Evolutionary conservation across 2,888 invertebrate species (phyloP), one percentile per base, ranked within the genome.

Genomic region (Cephus spinipes): DNA sequence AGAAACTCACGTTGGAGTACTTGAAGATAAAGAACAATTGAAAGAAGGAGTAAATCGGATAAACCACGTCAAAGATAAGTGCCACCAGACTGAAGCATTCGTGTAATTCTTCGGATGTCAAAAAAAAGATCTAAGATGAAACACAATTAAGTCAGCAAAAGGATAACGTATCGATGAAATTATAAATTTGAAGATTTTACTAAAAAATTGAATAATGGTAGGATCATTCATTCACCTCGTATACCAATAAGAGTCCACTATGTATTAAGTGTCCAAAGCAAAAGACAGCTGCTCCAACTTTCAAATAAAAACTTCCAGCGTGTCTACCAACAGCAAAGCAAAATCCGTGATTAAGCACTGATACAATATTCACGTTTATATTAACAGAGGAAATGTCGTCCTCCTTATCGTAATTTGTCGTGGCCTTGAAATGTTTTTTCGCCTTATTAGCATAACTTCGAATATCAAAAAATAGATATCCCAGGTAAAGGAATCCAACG

Each of bases 21-120:
- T 96, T 96, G 90, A 96, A 96, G 82, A 96, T 94, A 89, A 97
- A 96, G 91, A 95, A 96, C 1, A 97, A 93, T 85, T 96, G 94
- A 73, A 95, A 91, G 89, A 97, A 95, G 69, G 96, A 96, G 90
- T 96, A 96, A 32, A 94, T 87, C 0, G 96, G 95, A 85, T 95
- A 95, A 76, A 96, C 88, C n/a, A 96, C 90, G 82, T 96, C 95
- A 55, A 95, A 92, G 4, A 94, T 91, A 3, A 96, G 92, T 83
- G 94, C 94, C 1, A 93, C 88, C 36, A 94, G 89, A 79, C 94
- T 93, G 75, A 94, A 93, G 89, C 96, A 96, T 77, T 93, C 91
- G 76, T 93, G 92, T 81, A 94, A 94, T 1, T 93, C 92, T 23
- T 93, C 89, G 12, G 92, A 90, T 1, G 93, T 88, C 33, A 94